Conservation (phyloP, 2,888 invertebrate genomes). For the Allolobophora icterica region DNA sequence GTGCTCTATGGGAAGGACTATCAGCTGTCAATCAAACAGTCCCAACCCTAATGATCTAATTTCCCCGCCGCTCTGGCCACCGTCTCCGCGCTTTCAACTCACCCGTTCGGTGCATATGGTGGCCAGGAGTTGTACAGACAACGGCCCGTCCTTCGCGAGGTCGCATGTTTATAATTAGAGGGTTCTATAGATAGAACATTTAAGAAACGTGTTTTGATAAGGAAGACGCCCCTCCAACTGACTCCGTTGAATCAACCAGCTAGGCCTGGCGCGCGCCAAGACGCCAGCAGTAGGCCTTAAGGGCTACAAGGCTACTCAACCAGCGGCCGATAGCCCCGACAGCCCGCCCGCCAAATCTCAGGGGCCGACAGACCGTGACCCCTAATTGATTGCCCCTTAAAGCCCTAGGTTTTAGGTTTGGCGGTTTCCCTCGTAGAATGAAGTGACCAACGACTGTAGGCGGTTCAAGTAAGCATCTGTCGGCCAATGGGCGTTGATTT, state of each 20-base stretch:
- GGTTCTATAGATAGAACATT: constrained; percentile 14
- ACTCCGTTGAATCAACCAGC: background rate
- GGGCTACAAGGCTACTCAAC: background rate
- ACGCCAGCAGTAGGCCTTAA: background rate
- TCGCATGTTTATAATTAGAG: constrained; percentile 12
- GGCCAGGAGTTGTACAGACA: background rate
- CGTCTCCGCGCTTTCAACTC: background rate
- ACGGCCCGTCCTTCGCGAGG: background rate
- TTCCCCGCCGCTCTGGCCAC: background rate
- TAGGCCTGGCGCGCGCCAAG: constrained; percentile 10
- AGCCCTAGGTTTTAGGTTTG: no score
- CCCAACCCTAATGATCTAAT: background rate
- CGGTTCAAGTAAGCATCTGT: no score
- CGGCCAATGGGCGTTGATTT: no score
- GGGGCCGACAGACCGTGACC: constrained; percentile 14
- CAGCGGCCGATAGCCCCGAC: constrained; percentile 6
- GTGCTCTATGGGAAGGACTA: background rate
- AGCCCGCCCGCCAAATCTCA: background rate
- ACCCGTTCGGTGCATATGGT: background rate
- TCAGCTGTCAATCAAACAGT: background rate
- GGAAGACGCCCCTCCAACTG: background rate
- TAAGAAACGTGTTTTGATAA: constrained; percentile 17
- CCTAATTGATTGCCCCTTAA: background rate
- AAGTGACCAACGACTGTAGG: no score
- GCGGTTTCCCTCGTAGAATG: no score